Evolutionary conservation across 92 coral and sea anemone species (phyloP), one percentile per base, ranked within the genome.

Genomic region (Actinostola sp.): DNA sequence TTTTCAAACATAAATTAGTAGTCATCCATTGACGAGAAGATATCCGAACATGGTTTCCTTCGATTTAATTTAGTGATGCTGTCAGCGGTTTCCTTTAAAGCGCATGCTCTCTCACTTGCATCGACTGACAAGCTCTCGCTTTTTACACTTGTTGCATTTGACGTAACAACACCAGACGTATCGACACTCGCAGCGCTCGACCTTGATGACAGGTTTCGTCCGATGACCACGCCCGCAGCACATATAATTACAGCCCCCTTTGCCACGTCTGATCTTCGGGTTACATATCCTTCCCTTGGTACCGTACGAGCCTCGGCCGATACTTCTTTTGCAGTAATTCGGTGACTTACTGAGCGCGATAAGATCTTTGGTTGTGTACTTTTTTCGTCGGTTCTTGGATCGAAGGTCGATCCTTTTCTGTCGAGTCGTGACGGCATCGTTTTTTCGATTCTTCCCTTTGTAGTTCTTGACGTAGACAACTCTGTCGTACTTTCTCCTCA

Each of bases 201-300:
- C 77, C 36, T 72, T 72, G 9, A 23, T 58, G 26, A 67, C 73
- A 50, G 32, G 45, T 25, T 54, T 29, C 25, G 75, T 81, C 24
- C 33, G 61, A 42, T 41, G 57, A n/a, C 92, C 89, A 17, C 96
- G 88, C n/a, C 90, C 91, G 34, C 97, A 92, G 64, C 97, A 92
- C 79, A 92, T 63, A 68, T 92, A 76, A n/a, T 61, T 38, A 45
- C 97, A 92, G 49, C 92, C 77, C 15, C 92, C 97, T 42, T 86
- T 81, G 10, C 88, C 85, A 3, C 80, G 39, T 17, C 67, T 61
- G 19, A 64, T 82, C 70, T 67, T 65, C 14, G 83, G 87, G 58
- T 78, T 72, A 68, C 97, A 90, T 61, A 64, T 71, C 53, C 97
- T 77, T 30, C 83, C 92, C 23, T 29, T 49, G 45, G 97, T 90